A percentile compares a stretch with the other conserved stretches of the same genome.
Evolutionary conservation across 2,113 vertebrate species (phyloP).

Genomic region (Dromas ardeola): DNA sequence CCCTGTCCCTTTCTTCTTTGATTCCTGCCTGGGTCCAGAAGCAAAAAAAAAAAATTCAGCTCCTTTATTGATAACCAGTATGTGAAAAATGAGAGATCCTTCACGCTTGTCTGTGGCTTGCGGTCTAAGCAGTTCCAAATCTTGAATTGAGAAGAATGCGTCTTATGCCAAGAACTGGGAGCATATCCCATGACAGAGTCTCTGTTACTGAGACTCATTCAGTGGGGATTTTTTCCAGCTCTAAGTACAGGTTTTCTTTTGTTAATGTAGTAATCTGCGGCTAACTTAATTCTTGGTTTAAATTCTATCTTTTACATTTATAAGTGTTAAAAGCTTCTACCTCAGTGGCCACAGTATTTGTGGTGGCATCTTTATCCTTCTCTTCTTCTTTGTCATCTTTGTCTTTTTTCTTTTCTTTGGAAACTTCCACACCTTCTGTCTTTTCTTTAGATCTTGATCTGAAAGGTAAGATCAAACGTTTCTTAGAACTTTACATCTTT

Average conservation of each 20-base stretch:
- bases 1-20: not conserved
- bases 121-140: not conserved
- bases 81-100: not conserved
- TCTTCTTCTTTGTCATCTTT: constrained; percentile 98
- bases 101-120: not conserved
- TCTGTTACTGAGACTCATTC: not conserved
- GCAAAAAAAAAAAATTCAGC: not conserved
- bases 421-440: constrained; percentile 81
- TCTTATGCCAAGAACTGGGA: not conserved
- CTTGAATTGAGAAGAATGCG: not conserved
- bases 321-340: not conserved
- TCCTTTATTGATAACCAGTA: not conserved
- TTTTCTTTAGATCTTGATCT: constrained; percentile 92
- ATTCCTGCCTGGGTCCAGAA: not conserved
- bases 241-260: not conserved
- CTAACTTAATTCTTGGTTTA: not conserved
- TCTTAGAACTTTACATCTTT: not conserved
- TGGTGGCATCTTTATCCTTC: constrained; percentile 90
- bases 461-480: not conserved
- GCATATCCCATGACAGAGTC: not conserved
- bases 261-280: not conserved
- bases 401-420: constrained; percentile 92
- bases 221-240: not conserved
- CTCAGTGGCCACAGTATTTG: constrained; percentile 61
- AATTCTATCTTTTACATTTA: not conserved